Conservation (phyloP, 1,140 invertebrate species). For the Colletes gigas region DNA sequence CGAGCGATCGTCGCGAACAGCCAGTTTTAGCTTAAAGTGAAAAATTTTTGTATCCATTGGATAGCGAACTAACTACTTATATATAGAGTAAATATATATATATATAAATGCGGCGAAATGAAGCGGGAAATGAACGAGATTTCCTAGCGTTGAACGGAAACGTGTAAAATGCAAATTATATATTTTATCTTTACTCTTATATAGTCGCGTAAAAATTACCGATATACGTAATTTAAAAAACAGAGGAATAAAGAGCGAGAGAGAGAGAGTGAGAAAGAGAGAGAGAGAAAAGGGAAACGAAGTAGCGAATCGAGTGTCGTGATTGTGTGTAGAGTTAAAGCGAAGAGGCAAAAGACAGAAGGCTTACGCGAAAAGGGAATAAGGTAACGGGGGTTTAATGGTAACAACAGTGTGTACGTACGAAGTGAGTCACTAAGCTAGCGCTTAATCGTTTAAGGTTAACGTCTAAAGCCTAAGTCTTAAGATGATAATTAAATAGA, state of each 20-base stretch:
- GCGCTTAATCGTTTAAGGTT: constrained; percentile 63
- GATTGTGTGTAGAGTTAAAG: constrained; percentile 70
- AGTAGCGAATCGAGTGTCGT: constrained; percentile 62
- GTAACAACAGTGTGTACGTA: constrained; percentile 55
- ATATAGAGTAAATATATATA: constrained; percentile 64
- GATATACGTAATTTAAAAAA: constrained; percentile 66
- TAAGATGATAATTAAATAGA: constrained; percentile 66
- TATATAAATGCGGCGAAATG: constrained; percentile 55
- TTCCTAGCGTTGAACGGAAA: constrained; percentile 58
- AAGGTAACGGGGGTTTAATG: constrained; percentile 1
- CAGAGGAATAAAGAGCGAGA: no score
- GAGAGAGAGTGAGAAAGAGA: background rate
- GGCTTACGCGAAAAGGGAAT: background rate
- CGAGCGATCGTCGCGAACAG: constrained; percentile 68
- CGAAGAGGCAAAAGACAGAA: constrained; percentile 24
- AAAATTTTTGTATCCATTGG: constrained; percentile 73
- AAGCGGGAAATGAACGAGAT: constrained; percentile 55
- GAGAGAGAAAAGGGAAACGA: background rate
- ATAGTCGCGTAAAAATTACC: constrained; percentile 70
- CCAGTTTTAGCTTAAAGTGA: constrained; percentile 69
- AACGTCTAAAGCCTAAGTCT: constrained; percentile 66
- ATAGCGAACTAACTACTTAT: constrained; percentile 68
- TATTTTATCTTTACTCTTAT: constrained; percentile 79
- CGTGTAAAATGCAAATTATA: constrained; percentile 76
- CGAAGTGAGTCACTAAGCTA: constrained; percentile 69